A percentile compares a stretch with the other conserved stretches of the same genome.
phyloP scores from a whole-genome alignment of 2,113 vertebrate species.

The Cichladusa arquata region DNA sequence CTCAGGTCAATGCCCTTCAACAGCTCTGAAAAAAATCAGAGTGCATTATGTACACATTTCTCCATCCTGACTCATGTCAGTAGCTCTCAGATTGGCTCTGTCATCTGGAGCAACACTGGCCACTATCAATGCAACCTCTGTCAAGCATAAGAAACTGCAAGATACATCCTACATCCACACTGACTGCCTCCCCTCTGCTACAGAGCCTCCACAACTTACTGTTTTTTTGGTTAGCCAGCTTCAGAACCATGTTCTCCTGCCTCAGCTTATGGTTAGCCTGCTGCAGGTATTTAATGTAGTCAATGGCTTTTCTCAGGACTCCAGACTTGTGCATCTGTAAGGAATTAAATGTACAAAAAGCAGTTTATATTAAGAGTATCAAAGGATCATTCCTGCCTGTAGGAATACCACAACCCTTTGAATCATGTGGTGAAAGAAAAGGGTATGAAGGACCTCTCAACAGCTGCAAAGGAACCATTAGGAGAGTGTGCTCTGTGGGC shows the following conservation, averaged over 20 bases:
- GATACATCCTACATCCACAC: background rate
- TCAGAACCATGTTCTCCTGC: conserved; percentile 95
- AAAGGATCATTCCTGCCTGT: background rate
- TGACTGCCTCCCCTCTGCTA: background rate
- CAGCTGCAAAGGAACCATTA: background rate
- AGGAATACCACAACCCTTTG: background rate
- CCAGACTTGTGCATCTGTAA: conserved; percentile 96
- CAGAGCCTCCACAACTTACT: conserved; percentile 77
- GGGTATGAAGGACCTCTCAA: background rate
- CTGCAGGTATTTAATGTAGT: conserved; percentile 97
- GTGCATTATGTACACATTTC: background rate
- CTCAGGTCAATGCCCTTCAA: conserved; percentile 79
- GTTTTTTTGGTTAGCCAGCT: conserved; percentile 93
- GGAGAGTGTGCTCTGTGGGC: rapidly evolving
- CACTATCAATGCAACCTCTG: background rate
- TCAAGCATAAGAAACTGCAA: background rate
- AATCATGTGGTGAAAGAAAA: background rate
- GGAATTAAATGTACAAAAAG: background rate
- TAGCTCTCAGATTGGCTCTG: background rate
- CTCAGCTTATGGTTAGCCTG: conserved; percentile 95
- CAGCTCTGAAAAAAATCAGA: conserved; percentile 72
- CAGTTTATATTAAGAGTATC: background rate
- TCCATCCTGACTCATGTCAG: background rate
- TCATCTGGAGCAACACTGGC: background rate
- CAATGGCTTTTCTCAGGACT: conserved; percentile 93